Evolutionary conservation across 2,113 vertebrate species (phyloP).

Genomic region (Myotis lucifugus): DNA sequence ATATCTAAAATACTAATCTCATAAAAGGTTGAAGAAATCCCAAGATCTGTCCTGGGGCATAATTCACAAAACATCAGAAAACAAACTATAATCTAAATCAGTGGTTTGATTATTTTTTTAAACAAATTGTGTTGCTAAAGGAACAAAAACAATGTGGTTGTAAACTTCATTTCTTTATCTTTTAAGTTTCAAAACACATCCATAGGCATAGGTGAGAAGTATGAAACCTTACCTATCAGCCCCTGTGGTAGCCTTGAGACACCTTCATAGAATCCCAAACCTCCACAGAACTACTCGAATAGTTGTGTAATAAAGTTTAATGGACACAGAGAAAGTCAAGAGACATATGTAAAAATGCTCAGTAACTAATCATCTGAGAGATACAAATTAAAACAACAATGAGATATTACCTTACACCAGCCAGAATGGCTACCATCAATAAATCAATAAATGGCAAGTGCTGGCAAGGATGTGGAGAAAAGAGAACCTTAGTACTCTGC

Average conservation of each 20-base stretch:
- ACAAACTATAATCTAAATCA: not conserved
- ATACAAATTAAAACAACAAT: too few species aligned
- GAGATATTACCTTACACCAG: too few species aligned
- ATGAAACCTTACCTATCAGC: not conserved
- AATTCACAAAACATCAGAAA: conserved; percentile 54
- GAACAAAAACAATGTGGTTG: not conserved
- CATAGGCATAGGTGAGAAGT: not conserved
- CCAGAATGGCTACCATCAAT: too few species aligned
- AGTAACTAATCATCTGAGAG: too few species aligned
- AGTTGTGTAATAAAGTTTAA: not conserved
- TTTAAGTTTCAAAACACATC: not conserved
- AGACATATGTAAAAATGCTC: too few species aligned
- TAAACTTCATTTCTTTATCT: not conserved
- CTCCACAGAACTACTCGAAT: not conserved
- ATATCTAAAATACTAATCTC: not conserved
- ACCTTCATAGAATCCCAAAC: not conserved
- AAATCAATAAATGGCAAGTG: too few species aligned
- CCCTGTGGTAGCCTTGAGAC: not conserved
- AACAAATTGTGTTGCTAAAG: not conserved
- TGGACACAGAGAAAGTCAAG: too few species aligned
- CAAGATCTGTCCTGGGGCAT: not conserved
- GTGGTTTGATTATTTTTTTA: not conserved
- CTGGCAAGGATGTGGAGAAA: too few species aligned
- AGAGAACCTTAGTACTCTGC: too few species aligned
- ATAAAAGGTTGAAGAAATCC: not conserved